Evolutionary conservation across 2,888 invertebrate genomes (phyloP).

Genomic region (Agrotis ipsilon): DNA sequence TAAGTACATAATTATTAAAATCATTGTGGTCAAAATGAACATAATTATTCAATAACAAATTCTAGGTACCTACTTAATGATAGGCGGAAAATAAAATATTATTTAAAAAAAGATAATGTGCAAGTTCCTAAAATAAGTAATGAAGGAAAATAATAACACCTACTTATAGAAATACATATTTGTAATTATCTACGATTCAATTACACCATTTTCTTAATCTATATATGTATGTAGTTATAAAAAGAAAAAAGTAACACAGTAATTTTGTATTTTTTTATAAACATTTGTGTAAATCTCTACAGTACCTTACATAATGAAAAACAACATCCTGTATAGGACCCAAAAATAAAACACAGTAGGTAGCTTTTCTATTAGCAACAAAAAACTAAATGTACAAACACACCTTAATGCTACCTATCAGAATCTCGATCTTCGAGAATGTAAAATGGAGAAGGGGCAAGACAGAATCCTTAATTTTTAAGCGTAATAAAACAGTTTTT

Average conservation of each 20-base stretch:
- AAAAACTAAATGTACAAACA: neutral
- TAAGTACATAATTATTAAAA: no score
- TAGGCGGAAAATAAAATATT: no score
- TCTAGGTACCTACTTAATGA: no score
- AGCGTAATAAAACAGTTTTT: no score
- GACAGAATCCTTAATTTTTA: no score
- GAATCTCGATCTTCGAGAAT: neutral
- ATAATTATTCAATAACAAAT: no score
- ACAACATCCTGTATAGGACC: neutral
- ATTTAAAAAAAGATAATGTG: no score
- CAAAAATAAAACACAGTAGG: neutral
- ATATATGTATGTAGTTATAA: neutral
- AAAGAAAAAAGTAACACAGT: neutral
- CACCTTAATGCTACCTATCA: neutral
- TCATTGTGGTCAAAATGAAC: no score
- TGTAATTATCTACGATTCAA: neutral
- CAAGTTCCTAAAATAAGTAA: neutral
- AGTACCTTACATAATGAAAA: neutral
- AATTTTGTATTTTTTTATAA: no score
- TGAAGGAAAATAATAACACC: neutral
- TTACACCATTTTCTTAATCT: neutral
- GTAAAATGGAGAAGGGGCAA: neutral
- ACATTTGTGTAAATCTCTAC: neutral
- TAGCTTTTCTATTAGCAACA: neutral
- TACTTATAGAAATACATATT: neutral